These are phyloP conservation scores for Hyposoter didymator DNA, from an alignment of 2,888 invertebrate species.

Conservation along the genomic window DNA sequence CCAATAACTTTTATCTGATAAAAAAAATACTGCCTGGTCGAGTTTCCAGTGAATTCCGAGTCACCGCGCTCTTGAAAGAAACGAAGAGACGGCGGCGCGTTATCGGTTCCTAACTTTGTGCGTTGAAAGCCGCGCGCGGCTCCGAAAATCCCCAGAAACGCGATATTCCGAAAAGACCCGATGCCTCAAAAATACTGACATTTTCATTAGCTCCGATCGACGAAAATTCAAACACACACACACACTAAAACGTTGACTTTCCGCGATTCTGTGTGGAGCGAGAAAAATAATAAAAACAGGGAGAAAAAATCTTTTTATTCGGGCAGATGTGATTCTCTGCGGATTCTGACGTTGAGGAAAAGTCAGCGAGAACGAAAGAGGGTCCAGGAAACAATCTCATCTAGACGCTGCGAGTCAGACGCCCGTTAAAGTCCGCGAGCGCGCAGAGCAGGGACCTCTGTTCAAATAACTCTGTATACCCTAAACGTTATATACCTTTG, in stretches of 20 bases:
- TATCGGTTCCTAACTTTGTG: constrained; percentile 46
- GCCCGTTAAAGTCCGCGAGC: constrained; percentile 59
- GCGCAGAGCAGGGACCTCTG: constrained; percentile 48
- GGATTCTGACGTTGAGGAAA: constrained; percentile 49
- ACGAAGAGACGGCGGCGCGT: constrained; percentile 36
- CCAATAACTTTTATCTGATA: constrained; percentile 38
- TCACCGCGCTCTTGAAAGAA: background rate
- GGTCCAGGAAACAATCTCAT: constrained; percentile 68
- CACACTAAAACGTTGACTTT: constrained; percentile 33
- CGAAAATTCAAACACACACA: constrained; percentile 10
- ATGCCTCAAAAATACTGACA: constrained; percentile 23
- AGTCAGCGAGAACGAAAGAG: constrained; percentile 56
- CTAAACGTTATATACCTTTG: constrained; percentile 36
- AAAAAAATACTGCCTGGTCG: background rate
- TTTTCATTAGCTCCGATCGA: constrained; percentile 40
- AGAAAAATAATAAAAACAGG: background rate
- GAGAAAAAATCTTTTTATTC: constrained; percentile 51
- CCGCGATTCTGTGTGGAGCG: constrained; percentile 18
- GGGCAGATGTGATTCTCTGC: constrained; percentile 58
- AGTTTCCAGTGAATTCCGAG: constrained; percentile 25
- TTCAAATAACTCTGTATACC: constrained; percentile 63
- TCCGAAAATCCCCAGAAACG: background rate
- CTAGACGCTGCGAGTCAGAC: constrained; percentile 57
- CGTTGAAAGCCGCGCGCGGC: constrained; percentile 36
- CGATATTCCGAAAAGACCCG: background rate